A percentile compares a stretch with the other conserved stretches of the same genome.
Evolutionary conservation across 1,140 invertebrate species (phyloP).

Genomic region (Solen grandis): DNA sequence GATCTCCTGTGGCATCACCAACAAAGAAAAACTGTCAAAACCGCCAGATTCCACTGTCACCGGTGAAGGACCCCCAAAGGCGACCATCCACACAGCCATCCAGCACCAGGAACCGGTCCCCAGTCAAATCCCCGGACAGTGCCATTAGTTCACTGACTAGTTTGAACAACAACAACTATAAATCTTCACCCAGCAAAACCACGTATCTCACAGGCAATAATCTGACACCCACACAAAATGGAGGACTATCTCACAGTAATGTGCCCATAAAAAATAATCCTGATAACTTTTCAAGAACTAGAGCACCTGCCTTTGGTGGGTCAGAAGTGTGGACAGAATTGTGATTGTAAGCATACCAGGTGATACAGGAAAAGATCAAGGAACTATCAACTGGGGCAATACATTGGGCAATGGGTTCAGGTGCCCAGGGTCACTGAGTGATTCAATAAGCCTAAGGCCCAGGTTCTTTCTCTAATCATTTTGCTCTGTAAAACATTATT

Average conservation of each 20-base stretch:
- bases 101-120: not conserved
- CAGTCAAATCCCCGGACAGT: conserved; percentile 36
- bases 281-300: conserved; percentile 2
- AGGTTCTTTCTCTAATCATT: too few relatives aligned
- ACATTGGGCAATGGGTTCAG: too few relatives aligned
- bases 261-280: not conserved
- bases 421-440: too few relatives aligned
- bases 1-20: conserved; percentile 22
- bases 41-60: conserved; percentile 26
- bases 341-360: too few relatives aligned
- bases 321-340: conserved; percentile 52
- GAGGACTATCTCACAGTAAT: too few relatives aligned
- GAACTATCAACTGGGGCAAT: too few relatives aligned
- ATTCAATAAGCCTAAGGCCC: too few relatives aligned
- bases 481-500: too few relatives aligned
- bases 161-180: conserved; percentile 8
- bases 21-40: conserved; percentile 1
- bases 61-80: not conserved
- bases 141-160: conserved; percentile 42
- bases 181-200: not conserved
- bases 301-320: conserved; percentile 40
- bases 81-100: not conserved
- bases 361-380: too few relatives aligned
- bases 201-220: not conserved
- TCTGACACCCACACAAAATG: not conserved